phyloP scores from a whole-genome alignment of 2,888 invertebrate genomes.

The Sinodicranocentrus sp. region DNA sequence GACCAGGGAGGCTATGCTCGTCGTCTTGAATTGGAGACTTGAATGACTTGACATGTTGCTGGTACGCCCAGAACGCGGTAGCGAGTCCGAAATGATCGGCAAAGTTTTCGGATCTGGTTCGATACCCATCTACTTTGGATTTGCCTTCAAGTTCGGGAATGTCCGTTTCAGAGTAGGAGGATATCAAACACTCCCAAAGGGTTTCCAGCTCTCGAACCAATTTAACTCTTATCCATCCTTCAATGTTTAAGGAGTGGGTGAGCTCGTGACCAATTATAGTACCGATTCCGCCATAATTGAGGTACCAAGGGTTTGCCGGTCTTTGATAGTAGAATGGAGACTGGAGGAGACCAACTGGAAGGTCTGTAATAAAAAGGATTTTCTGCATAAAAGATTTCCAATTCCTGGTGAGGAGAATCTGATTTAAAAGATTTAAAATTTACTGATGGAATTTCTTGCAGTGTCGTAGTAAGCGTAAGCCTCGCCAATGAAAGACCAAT shows the following conservation, averaged over 20 bases:
- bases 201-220: conserved; percentile 59
- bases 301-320: conserved; percentile 49
- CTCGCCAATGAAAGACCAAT: conserved; percentile 67
- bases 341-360: conserved; percentile 70
- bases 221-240: conserved; percentile 68
- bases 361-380: conserved; percentile 47
- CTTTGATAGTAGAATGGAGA: conserved; percentile 68
- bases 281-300: conserved; percentile 68
- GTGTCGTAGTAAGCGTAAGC: conserved; percentile 73
- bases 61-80: conserved; percentile 65
- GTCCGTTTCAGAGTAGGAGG: conserved; percentile 62
- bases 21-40: background rate
- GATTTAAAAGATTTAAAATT: background rate
- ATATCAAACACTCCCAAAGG: conserved; percentile 66
- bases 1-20: conserved; percentile 48
- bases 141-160: conserved; percentile 70
- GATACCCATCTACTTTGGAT: conserved; percentile 68
- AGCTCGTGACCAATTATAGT: conserved; percentile 69
- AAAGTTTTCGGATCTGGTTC: conserved; percentile 70
- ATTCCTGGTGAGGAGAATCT: background rate
- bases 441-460: conserved; percentile 71
- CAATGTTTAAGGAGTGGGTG: conserved; percentile 68
- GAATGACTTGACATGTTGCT: conserved; percentile 50
- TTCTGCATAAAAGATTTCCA: background rate
- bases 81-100: conserved; percentile 71